These are phyloP conservation scores for Ectemnius continuus DNA, from an alignment of 2,888 invertebrate genomes.

Conservation along the genomic window DNA sequence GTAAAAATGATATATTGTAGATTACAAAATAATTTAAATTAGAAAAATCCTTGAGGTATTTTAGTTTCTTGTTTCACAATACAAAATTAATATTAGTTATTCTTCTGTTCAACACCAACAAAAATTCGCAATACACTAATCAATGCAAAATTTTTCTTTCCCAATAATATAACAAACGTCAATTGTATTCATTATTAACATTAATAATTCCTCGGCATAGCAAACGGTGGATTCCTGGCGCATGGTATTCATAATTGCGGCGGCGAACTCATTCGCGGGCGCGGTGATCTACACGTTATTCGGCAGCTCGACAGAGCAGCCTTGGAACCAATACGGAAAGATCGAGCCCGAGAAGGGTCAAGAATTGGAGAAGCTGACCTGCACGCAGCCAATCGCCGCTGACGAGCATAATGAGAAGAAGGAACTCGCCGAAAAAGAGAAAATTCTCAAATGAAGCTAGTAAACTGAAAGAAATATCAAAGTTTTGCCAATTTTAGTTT, in stretches of 20 bases:
- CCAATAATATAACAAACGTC: too few relatives aligned
- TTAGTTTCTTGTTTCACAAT: too few relatives aligned
- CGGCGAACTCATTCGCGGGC: conserved; percentile 64
- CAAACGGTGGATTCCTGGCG: conserved; percentile 76
- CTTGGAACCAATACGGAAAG: conserved; percentile 68
- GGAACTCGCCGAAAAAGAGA: conserved; percentile 1
- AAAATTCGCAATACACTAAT: neutral
- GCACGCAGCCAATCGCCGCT: neutral
- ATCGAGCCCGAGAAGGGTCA: conserved; percentile 44
- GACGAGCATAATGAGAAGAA: conserved; percentile 16
- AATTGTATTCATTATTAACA: too few relatives aligned
- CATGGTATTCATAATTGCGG: conserved; percentile 71
- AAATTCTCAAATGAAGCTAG: conserved; percentile 1
- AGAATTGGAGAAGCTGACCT: conserved; percentile 57
- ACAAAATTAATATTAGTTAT: neutral
- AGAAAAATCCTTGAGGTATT: too few relatives aligned
- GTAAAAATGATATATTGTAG: too few relatives aligned
- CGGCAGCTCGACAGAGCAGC: conserved; percentile 71
- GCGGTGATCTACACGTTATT: conserved; percentile 64
- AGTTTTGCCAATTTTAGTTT: too few relatives aligned
- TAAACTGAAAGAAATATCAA: neutral
- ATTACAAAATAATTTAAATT: too few relatives aligned
- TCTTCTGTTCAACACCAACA: neutral
- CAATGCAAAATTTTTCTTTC: conserved; percentile 9
- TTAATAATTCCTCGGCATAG: conserved; percentile 47